These are phyloP conservation scores for Atherinomorus stipes DNA, from an alignment of 2,113 vertebrate species.

Conservation along the genomic window DNA sequence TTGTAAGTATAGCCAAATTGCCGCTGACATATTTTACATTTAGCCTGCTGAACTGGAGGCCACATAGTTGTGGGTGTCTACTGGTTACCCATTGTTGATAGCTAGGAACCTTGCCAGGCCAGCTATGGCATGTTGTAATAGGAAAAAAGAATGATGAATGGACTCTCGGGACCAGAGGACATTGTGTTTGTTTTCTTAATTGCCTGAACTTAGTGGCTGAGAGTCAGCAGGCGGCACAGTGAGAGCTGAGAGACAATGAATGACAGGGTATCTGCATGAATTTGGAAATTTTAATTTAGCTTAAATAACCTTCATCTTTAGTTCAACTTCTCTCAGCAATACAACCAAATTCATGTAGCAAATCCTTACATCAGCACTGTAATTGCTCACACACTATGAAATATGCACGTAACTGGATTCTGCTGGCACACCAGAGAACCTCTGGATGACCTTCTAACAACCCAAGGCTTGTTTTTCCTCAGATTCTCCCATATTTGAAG, in stretches of 20 bases:
- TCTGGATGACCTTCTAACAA: not conserved
- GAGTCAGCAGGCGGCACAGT: slow-evolving; percentile 60
- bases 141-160: slow-evolving; percentile 74
- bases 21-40: slow-evolving; percentile 66
- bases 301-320: not conserved
- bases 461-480: not conserved
- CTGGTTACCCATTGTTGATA: slow-evolving; percentile 77
- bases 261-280: slow-evolving; percentile 22
- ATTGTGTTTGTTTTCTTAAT: slow-evolving; percentile 76
- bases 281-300: slow-evolving; percentile 16
- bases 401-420: not conserved
- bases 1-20: slow-evolving; percentile 68
- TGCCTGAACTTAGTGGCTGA: slow-evolving; percentile 55
- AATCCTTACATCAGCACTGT: not conserved
- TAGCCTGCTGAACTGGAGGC: slow-evolving; percentile 52
- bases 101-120: slow-evolving; percentile 65
- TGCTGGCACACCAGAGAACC: not conserved
- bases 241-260: slow-evolving; percentile 31
- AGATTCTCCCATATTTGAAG: not conserved
- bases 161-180: slow-evolving; percentile 59
- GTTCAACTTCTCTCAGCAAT: not conserved
- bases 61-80: slow-evolving; percentile 73
- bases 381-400: not conserved
- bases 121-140: slow-evolving; percentile 59
- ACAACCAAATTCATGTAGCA: not conserved